Base-by-base conservation (phyloP, 2,888 invertebrate genomes). In the Cerastis rubricosa region DNA sequence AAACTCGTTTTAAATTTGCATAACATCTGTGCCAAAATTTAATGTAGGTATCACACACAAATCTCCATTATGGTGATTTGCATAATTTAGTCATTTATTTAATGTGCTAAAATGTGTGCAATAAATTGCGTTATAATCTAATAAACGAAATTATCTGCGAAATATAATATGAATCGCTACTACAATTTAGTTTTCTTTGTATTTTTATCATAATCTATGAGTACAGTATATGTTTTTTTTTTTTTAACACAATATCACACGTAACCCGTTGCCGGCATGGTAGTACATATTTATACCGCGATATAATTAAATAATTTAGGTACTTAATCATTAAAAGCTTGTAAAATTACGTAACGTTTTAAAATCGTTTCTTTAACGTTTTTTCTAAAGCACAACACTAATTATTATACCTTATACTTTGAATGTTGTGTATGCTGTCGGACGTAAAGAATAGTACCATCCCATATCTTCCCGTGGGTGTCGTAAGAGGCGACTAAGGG, bases 21-120 rank as follows among this genome's bases (percentile, higher is more conserved):
- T 64, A 74, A 64, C 78, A 74, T 69, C 71, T 82, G 74, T 59
- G 63, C 12, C 63, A 25, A 63, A 70, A 49, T 51, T 66, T 43
- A 51, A 29, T 47, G 35, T 71, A 29, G 40, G 49, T 71, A 81
- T 43, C 54, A 57, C 35, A 51, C 45, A 82, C 51, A 66, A 74
- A 70, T 70, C 71, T 51, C 51, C 40, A 78, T 67, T 78, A 72
- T n/a, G 14, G 22, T 40, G 17, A 75, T 82, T 82, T 45, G 51
- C 74, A 78, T 83, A 78, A 83, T 74, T 74, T 54, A 5, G 29
- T 63, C 29, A 71, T 79, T 67, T 49, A 71, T 82, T 43, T 43
- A 82, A 82, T 82, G 51, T 71, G 29, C 29, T 40, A 81, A 67
- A 71, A 66, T 74, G 59, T 67, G 45, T 82, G 67, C 49, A 72